These are phyloP conservation scores for Entomyzon cyanotis DNA, from an alignment of 2,113 vertebrate species.

Conservation along the genomic window DNA sequence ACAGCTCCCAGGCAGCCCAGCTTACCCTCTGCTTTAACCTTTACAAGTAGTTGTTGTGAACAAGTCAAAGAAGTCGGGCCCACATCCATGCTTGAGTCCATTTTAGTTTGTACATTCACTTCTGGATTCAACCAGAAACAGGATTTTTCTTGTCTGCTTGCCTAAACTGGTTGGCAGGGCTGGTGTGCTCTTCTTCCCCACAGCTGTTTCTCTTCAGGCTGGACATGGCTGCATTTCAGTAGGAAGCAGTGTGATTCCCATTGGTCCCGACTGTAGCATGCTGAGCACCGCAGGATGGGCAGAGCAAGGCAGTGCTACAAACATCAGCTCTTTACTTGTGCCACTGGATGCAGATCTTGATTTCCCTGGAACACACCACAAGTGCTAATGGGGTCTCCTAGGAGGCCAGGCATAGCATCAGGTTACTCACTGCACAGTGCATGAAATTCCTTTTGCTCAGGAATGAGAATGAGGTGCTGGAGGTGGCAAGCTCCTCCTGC, in stretches of 20 bases:
- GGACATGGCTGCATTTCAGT: not conserved
- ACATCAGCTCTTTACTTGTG: not conserved
- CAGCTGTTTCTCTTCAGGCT: constrained; percentile 25
- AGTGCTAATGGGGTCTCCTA: not conserved
- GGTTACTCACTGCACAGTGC: not conserved
- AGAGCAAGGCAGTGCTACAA: not conserved
- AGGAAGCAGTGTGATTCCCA: not conserved
- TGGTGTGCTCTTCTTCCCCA: not conserved
- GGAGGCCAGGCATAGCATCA: not conserved
- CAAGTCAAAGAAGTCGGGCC: not conserved
- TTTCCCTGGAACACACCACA: not conserved
- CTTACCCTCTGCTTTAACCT: not conserved
- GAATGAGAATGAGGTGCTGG: not conserved
- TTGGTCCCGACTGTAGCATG: fast-evolving
- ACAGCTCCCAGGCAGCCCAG: not conserved
- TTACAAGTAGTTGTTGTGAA: not conserved
- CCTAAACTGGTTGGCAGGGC: not conserved
- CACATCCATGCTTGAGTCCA: not conserved
- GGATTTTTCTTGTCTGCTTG: not conserved
- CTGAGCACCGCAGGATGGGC: not conserved
- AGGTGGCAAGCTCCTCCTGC: not conserved
- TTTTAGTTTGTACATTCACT: not conserved
- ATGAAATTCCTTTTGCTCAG: not conserved
- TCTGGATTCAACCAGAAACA: not conserved
- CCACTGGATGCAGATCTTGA: not conserved